Evolutionary conservation across 35 echinoderm and acorn worm genomes (phyloP).

Genomic region (Heliocidaris tuberculata): DNA sequence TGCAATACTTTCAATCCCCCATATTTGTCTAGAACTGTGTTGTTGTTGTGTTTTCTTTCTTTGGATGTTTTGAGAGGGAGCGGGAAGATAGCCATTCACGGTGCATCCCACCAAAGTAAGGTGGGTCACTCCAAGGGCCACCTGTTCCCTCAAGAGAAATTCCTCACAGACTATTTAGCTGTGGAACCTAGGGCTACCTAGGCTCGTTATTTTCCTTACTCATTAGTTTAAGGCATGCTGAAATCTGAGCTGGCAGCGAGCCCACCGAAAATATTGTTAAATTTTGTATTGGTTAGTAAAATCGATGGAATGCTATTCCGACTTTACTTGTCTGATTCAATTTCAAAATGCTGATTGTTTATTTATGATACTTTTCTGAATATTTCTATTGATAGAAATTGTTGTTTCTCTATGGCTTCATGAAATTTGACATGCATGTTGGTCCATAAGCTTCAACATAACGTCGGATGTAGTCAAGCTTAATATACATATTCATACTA

Average conservation of each 20-base stretch:
- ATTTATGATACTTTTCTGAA: neutral
- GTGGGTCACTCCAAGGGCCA: conserved; percentile 72
- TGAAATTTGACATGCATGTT: neutral
- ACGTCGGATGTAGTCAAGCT: neutral
- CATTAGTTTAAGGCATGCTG: conserved; percentile 86
- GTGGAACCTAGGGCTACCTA: conserved; percentile 77
- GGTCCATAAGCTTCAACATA: neutral
- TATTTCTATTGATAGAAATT: neutral
- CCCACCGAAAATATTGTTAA: neutral
- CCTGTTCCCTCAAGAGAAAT: conserved; percentile 81
- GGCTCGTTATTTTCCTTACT: conserved; percentile 91
- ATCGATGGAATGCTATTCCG: neutral
- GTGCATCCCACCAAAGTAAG: conserved; percentile 66
- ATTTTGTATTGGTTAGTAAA: neutral
- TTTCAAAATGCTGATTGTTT: neutral
- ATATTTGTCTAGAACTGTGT: too few species aligned
- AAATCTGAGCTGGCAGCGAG: neutral
- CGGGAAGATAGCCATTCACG: conserved; percentile 60
- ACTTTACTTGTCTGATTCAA: neutral
- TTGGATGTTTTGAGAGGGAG: neutral
- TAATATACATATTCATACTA: neutral
- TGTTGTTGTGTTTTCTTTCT: neutral
- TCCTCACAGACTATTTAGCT: conserved; percentile 72
- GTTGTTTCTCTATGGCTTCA: neutral
- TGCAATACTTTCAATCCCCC: too few species aligned